These are phyloP conservation scores for Eulemur rufifrons DNA, from an alignment of 2,113 vertebrate species.

Conservation along the genomic window DNA sequence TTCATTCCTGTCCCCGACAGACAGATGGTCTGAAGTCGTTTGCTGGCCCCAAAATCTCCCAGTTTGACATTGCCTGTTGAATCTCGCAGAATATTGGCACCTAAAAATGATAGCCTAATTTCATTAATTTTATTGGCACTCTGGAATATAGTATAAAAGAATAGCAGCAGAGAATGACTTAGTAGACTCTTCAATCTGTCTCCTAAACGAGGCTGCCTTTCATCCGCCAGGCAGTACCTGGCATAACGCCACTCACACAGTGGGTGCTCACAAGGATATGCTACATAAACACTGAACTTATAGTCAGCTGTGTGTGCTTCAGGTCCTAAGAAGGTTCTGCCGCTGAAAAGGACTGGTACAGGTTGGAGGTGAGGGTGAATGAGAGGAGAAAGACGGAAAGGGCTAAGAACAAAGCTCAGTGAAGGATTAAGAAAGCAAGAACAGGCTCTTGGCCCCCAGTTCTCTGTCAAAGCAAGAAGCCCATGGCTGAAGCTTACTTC, in stretches of 20 bases:
- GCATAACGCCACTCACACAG: background rate
- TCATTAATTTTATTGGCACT: conserved; percentile 1
- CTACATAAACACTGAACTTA: background rate
- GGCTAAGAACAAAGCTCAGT: background rate
- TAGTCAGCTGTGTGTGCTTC: background rate
- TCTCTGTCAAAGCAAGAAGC: background rate
- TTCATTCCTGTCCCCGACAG: conserved; percentile 98
- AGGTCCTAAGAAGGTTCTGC: background rate
- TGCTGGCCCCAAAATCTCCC: conserved; percentile 98
- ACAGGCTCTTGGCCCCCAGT: background rate
- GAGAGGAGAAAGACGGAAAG: background rate
- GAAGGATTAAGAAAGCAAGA: background rate
- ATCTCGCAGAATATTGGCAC: conserved; percentile 98
- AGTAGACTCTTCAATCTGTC: background rate
- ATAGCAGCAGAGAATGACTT: background rate
- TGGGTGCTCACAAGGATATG: background rate
- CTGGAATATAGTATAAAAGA: background rate
- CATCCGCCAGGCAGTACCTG: background rate
- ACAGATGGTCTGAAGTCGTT: conserved; percentile 97
- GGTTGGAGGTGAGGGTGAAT: background rate
- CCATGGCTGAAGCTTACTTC: background rate
- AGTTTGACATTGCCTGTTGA: conserved; percentile 98
- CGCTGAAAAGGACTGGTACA: background rate
- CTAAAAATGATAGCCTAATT: conserved; percentile 80
- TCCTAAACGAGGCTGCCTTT: background rate